Evolutionary conservation across 2,888 invertebrate genomes (phyloP), one percentile per base, ranked within the genome.

Genomic region (Folsomia manolachei): DNA sequence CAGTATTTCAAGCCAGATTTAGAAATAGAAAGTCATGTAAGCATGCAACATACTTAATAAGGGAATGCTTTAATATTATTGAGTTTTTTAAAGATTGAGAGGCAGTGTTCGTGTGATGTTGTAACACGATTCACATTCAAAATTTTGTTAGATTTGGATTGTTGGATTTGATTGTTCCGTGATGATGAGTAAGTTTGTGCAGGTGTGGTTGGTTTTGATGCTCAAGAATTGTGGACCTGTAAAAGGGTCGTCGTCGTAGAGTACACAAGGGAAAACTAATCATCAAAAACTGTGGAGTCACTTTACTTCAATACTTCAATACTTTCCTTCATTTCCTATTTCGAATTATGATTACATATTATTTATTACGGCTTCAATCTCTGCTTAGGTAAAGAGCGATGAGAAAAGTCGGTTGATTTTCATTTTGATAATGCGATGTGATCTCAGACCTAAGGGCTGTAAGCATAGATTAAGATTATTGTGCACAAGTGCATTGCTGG

Each of bases 211-310:
- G 7, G n/a, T n/a, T n/a, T n/a, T n/a, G n/a, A n/a, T n/a, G n/a
- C n/a, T n/a, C n/a, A n/a, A n/a, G n/a, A n/a, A n/a, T n/a, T n/a
- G n/a, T n/a, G n/a, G n/a, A n/a, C n/a, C n/a, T n/a, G n/a, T n/a
- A 52, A 11, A 51, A 51, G 51, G 51, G 51, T 51, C 51, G 56
- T 39, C 4, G 39, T 4, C 14, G 39, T 39, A 39, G 56, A 56
- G 11, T n/a, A 56, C 4, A 56, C 18, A 56, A 21, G 56, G 56
- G 2, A 67, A 67, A 67, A 67, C 67, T 56, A 67, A 67, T 67
- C 67, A 67, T 56, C 56, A 23, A 67, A 67, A 67, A 67, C 53
- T 67, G 67, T 51, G 52, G 67, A 67, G 67, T 67, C 67, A 67
- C 52, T 67, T 67, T 27, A 26, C 18, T 53, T 56, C 60, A 67